These are phyloP conservation scores for Rambutsinella grinnellia DNA, from an alignment of 2,888 invertebrate genomes.

Conservation along the genomic window DNA sequence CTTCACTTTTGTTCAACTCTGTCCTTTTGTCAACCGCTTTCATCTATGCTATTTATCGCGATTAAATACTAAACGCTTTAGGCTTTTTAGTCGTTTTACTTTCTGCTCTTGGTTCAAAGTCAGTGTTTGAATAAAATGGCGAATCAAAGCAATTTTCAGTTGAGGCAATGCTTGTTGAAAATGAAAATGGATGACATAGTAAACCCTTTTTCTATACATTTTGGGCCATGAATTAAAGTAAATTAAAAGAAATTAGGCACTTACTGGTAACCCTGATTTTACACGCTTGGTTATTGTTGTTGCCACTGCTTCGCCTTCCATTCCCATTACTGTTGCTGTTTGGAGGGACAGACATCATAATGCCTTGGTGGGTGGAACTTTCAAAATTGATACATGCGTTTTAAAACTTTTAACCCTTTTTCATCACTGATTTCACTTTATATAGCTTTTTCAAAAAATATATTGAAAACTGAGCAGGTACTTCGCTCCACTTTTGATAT, in stretches of 20 bases:
- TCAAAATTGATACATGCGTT: too few species aligned
- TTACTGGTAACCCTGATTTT: constrained; percentile 63
- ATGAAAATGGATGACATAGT: constrained; percentile 25
- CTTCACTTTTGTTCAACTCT: too few species aligned
- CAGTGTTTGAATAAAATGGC: constrained; percentile 14
- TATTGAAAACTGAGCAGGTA: too few species aligned
- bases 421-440: neutral
- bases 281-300: constrained; percentile 53
- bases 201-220: too few species aligned
- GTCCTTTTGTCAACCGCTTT: constrained; percentile 1
- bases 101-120: neutral
- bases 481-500: too few species aligned
- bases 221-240: too few species aligned
- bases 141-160: too few species aligned
- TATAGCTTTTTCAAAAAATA: too few species aligned
- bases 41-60: too few species aligned
- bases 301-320: constrained; percentile 37
- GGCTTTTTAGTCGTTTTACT: neutral
- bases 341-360: constrained; percentile 35
- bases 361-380: too few species aligned
- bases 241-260: constrained; percentile 18
- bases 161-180: neutral
- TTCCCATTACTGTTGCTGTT: constrained; percentile 42
- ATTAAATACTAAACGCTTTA: neutral
- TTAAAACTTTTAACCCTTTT: neutral